phyloP scores from a whole-genome alignment of 2,888 invertebrate genomes.

The Lasioglossum villosulum region DNA sequence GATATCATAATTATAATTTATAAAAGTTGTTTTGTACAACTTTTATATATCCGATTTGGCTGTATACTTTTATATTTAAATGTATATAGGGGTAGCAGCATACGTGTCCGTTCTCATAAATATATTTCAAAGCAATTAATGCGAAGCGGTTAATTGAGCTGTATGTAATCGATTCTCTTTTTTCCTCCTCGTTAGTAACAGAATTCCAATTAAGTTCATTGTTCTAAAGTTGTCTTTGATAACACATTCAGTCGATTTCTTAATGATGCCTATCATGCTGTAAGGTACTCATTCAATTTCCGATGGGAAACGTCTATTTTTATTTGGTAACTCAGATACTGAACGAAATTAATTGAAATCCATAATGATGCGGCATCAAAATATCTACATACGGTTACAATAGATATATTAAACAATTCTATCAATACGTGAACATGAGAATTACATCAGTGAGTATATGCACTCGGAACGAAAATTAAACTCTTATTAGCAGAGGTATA shows the following conservation, averaged over 20 bases:
- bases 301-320: not conserved
- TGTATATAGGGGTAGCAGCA: not conserved
- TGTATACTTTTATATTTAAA: too few relatives aligned
- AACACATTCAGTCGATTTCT: not conserved
- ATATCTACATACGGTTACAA: not conserved
- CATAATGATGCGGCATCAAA: not conserved
- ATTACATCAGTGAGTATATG: not conserved
- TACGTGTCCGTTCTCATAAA: not conserved
- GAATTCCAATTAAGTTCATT: not conserved
- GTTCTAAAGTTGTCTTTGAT: not conserved
- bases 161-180: not conserved
- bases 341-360: not conserved
- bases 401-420: not conserved
- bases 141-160: not conserved
- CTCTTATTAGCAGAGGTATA: not conserved
- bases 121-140: not conserved
- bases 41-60: too few relatives aligned
- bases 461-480: not conserved
- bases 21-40: too few relatives aligned
- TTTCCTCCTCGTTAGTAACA: slow-evolving; percentile 5
- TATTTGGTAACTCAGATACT: not conserved
- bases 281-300: not conserved
- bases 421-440: not conserved
- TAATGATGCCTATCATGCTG: slow-evolving; percentile 6
- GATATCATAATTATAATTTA: too few relatives aligned